A percentile compares a stretch with the other conserved stretches of the same genome.
These are phyloP conservation scores for Sphaerodactylus townsendi DNA, from an alignment of 2,113 vertebrate species.

Conservation along the genomic window DNA sequence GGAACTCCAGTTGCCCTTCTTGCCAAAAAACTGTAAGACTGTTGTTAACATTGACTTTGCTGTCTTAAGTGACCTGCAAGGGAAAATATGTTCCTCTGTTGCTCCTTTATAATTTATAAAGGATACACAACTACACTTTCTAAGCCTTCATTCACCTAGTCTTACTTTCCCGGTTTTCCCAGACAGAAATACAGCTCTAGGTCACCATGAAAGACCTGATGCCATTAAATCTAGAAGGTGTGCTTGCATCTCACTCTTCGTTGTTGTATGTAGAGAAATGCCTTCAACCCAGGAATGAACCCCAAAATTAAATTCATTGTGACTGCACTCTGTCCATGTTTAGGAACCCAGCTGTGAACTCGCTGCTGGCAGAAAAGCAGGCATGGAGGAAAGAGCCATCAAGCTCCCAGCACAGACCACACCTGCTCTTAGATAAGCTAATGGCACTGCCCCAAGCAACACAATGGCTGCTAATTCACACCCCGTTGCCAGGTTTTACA, in stretches of 20 bases:
- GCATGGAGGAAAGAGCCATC: too few relatives aligned
- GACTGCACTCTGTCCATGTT: too few relatives aligned
- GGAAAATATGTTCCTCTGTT: conserved; percentile 7
- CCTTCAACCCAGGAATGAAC: background rate
- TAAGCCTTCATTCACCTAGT: background rate
- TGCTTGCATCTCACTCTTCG: background rate
- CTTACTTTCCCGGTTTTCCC: background rate
- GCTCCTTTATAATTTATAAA: conserved; percentile 15
- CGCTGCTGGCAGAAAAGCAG: too few relatives aligned
- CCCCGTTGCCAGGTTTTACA: too few relatives aligned
- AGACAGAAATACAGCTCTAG: background rate
- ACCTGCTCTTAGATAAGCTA: too few relatives aligned
- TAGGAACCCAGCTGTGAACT: too few relatives aligned
- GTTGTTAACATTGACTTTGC: background rate
- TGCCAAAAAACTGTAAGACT: background rate
- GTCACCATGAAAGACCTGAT: conserved; percentile 7
- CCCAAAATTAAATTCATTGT: too few relatives aligned
- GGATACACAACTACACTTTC: background rate
- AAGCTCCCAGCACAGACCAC: too few relatives aligned
- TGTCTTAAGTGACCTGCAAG: background rate
- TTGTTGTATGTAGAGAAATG: background rate
- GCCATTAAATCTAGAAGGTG: fast-evolving
- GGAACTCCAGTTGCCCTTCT: background rate
- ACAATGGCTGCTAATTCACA: too few relatives aligned
- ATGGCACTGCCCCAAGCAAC: too few relatives aligned